These are phyloP conservation scores for Corythoichthys intestinalis DNA, from an alignment of 2,113 vertebrate species.

Conservation along the genomic window DNA sequence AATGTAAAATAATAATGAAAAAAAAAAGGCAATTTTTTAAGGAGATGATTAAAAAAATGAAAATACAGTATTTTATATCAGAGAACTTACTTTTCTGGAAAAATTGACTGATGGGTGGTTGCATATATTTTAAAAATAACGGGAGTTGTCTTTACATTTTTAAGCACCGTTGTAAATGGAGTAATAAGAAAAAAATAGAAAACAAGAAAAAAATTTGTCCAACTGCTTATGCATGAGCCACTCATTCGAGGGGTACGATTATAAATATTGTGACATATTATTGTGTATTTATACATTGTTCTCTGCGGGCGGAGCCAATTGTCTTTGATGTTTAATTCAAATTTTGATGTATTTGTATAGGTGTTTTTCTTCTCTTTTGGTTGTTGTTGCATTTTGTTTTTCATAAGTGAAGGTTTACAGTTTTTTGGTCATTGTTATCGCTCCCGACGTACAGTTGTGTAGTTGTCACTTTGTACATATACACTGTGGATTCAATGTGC, in stretches of 20 bases:
- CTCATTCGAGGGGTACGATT: conserved; percentile 55
- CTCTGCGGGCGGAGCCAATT: conserved; percentile 97
- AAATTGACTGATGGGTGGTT: conserved; percentile 69
- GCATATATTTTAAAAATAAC: conserved; percentile 83
- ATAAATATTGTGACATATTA: conserved; percentile 84
- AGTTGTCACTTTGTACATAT: conserved; percentile 70
- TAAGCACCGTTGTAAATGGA: conserved; percentile 61
- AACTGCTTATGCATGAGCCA: conserved; percentile 64
- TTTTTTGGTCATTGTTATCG: conserved; percentile 79
- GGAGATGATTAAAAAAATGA: not conserved
- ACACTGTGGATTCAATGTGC: conserved; percentile 91
- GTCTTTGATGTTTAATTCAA: conserved; percentile 82
- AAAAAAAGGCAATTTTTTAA: conserved; percentile 50
- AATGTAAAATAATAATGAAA: conserved; percentile 64
- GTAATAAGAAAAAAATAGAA: conserved; percentile 38
- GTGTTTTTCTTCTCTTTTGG: conserved; percentile 63
- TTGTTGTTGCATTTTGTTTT: conserved; percentile 48
- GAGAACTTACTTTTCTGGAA: conserved; percentile 77
- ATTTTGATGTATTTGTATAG: conserved; percentile 95
- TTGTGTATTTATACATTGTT: conserved; percentile 80
- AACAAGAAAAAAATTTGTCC: conserved; percentile 60
- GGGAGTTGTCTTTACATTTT: conserved; percentile 72
- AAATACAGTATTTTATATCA: conserved; percentile 79
- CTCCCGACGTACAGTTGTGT: conserved; percentile 69
- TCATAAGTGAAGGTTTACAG: conserved; percentile 98